phyloP scores from a whole-genome alignment of 1,140 invertebrate species.

The Drosophila parabipectinata region DNA sequence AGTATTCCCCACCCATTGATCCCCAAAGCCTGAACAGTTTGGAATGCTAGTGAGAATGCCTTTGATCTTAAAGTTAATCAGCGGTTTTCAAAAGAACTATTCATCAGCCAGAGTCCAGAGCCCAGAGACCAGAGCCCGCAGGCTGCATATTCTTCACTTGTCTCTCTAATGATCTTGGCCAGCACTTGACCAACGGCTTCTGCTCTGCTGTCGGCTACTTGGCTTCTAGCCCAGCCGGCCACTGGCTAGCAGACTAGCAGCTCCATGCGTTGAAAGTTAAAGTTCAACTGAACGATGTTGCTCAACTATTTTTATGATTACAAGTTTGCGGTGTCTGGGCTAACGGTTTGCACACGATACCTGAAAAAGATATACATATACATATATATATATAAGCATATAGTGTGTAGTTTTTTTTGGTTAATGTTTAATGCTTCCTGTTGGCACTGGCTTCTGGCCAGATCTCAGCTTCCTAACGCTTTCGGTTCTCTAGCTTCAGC shows the following conservation, averaged over 20 bases:
- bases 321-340: constrained; percentile 53
- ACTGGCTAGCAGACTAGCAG: constrained; percentile 23
- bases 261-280: constrained; percentile 59
- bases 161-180: constrained; percentile 38
- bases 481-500: not conserved
- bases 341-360: constrained; percentile 60
- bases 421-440: constrained; percentile 70
- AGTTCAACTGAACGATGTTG: constrained; percentile 70
- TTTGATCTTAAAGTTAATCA: constrained; percentile 34
- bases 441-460: constrained; percentile 24
- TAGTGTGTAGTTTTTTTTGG: constrained; percentile 47
- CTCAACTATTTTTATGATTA: constrained; percentile 78
- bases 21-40: not conserved
- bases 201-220: constrained; percentile 27
- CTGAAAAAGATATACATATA: constrained; percentile 15
- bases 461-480: constrained; percentile 17
- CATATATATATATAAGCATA: constrained; percentile 23
- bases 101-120: constrained; percentile 6
- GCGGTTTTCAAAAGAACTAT: constrained; percentile 19
- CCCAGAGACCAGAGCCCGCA: not conserved
- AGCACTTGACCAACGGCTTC: constrained; percentile 44
- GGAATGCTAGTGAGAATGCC: constrained; percentile 7
- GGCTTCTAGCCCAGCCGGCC: not conserved
- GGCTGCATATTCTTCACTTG: constrained; percentile 33
- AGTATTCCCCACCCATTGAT: not conserved